A percentile compares a stretch with the other conserved stretches of the same genome.
Conservation (phyloP, 1,140 invertebrate species). For the Meteorus sp. region DNA sequence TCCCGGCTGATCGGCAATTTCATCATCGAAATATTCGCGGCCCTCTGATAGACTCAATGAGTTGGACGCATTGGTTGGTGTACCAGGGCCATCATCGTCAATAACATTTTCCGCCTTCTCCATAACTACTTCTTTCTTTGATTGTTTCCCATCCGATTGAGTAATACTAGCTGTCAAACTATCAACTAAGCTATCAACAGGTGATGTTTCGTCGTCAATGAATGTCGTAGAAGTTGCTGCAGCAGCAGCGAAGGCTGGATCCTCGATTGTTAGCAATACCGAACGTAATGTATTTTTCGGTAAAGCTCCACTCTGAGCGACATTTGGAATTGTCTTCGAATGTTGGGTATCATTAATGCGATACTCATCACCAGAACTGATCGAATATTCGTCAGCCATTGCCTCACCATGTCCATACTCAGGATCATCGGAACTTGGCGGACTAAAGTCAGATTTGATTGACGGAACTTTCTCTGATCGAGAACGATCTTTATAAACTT, state of each 20-base stretch:
- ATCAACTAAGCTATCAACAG: constrained; percentile 75
- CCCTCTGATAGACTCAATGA: constrained; percentile 73
- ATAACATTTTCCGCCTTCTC: constrained; percentile 52
- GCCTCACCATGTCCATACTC: constrained; percentile 68
- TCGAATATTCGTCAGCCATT: constrained; percentile 67
- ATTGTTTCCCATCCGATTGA: constrained; percentile 45
- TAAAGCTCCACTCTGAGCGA: constrained; percentile 39
- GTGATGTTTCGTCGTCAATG: constrained; percentile 77
- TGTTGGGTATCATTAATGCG: constrained; percentile 45
- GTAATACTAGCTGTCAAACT: constrained; percentile 65
- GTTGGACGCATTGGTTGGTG: constrained; percentile 76
- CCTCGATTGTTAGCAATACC: constrained; percentile 66
- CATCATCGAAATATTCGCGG: constrained; percentile 80
- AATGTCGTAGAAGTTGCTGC: constrained; percentile 69
- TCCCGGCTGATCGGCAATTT: constrained; percentile 87
- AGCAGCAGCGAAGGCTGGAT: constrained; percentile 75
- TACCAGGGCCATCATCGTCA: constrained; percentile 66
- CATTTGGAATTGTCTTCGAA: constrained; percentile 39
- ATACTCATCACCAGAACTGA: constrained; percentile 63
- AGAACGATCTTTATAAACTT: constrained; percentile 57
- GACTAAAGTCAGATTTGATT: constrained; percentile 52
- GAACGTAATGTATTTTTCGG: constrained; percentile 48
- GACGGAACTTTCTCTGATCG: constrained; percentile 55
- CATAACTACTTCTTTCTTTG: constrained; percentile 53
- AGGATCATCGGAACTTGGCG: constrained; percentile 57